phyloP scores from a whole-genome alignment of 2,797 vertebrate genomes.

The Rhodeus uyekii region DNA sequence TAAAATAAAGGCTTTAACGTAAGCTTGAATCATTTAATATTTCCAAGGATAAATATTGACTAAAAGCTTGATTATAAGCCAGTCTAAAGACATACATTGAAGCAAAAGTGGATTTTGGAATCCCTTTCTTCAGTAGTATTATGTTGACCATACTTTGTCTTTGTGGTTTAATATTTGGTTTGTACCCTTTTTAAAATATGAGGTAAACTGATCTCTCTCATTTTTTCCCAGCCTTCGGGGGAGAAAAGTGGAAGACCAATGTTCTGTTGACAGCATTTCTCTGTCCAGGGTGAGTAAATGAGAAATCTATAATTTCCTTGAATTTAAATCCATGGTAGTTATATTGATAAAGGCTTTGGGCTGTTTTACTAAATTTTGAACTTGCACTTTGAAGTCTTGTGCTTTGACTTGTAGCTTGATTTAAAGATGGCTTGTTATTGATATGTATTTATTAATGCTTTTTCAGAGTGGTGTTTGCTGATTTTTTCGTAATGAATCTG shows the following conservation, averaged over 20 bases:
- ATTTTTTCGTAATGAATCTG: conserved; percentile 95
- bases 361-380: not conserved
- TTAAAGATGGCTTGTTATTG: not conserved
- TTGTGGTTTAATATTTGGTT: not conserved
- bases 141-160: not conserved
- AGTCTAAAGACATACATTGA: too few species aligned
- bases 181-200: not conserved
- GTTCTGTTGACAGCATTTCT: conserved; percentile 91
- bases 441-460: not conserved
- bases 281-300: conserved; percentile 86
- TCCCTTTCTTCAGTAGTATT: too few species aligned
- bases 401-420: not conserved
- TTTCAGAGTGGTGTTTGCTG: conserved; percentile 91
- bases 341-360: not conserved
- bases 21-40: too few species aligned
- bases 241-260: conserved; percentile 96
- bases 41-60: too few species aligned
- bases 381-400: not conserved
- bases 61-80: too few species aligned
- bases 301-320: not conserved
- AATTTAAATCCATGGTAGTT: not conserved
- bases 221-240: conserved; percentile 76
- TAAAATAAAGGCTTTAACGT: too few species aligned
- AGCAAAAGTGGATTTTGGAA: too few species aligned
- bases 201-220: not conserved